Percentiles rank a stretch among this genome's conserved stretches.
Conservation (phyloP, 2,888 invertebrate genomes). For the Bombylius major region DNA sequence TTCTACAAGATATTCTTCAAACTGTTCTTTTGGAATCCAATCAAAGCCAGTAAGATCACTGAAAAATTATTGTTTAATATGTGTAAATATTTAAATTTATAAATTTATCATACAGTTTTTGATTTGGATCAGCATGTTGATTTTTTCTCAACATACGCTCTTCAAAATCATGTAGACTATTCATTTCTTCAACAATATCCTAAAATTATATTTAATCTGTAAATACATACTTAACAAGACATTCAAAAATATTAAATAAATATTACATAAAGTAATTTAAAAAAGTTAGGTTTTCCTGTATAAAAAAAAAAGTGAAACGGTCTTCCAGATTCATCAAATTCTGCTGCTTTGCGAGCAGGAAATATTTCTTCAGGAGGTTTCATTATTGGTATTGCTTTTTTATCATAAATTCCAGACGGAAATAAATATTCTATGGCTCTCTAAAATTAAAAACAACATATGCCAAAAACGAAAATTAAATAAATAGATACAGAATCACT, state of each 20-base stretch:
- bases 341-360: conserved; percentile 70
- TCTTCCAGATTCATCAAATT: conserved; percentile 81
- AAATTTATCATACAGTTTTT: conserved; percentile 40
- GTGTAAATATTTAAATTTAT: not conserved
- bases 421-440: conserved; percentile 87
- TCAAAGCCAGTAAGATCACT: conserved; percentile 44
- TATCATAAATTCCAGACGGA: conserved; percentile 83
- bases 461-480: not conserved
- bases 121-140: conserved; percentile 45
- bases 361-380: conserved; percentile 79
- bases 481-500: not conserved
- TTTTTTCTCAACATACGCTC: conserved; percentile 55
- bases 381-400: conserved; percentile 78
- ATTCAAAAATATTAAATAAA: too few relatives aligned
- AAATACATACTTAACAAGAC: not conserved
- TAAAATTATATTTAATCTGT: conserved; percentile 25
- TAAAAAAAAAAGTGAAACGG: conserved; percentile 89
- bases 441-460: conserved; percentile 38
- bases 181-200: conserved; percentile 57
- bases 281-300: conserved; percentile 77
- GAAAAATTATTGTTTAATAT: conserved; percentile 1
- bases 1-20: conserved; percentile 56
- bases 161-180: conserved; percentile 53
- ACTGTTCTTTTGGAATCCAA: conserved; percentile 53
- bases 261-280: conserved; percentile 65